phyloP scores from a whole-genome alignment of 2,888 invertebrate species.

The Lasiommata megera region DNA sequence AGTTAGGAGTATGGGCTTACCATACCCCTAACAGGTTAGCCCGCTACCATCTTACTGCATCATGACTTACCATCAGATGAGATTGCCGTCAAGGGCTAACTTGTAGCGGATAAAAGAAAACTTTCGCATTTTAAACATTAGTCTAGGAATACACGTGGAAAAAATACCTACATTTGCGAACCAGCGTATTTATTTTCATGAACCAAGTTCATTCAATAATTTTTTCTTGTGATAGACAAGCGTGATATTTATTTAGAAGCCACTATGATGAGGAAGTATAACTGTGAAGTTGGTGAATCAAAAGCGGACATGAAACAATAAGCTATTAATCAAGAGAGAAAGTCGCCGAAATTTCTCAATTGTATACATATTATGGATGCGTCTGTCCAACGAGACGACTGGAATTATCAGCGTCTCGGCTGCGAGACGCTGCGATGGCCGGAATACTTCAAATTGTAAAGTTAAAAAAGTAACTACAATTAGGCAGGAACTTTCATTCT shows the following conservation, averaged over 20 bases:
- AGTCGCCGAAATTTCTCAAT: conserved; percentile 27
- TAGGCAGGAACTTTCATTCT: not conserved
- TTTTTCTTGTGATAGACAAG: no score
- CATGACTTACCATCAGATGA: no score
- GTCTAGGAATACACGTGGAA: no score
- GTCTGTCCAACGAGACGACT: not conserved
- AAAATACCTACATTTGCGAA: no score
- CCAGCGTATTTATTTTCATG: no score
- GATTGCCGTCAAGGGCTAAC: no score
- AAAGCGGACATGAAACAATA: conserved; percentile 22
- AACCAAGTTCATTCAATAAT: no score
- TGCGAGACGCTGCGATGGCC: not conserved
- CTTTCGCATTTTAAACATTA: no score
- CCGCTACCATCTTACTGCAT: no score
- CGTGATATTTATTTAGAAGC: not conserved
- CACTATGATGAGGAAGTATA: not conserved
- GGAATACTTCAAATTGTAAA: not conserved
- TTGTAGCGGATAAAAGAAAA: no score
- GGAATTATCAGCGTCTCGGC: not conserved
- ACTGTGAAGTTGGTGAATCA: conserved; percentile 13
- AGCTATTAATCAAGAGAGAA: conserved; percentile 29
- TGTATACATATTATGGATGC: conserved; percentile 21
- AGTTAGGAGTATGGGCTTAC: no score
- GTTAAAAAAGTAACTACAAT: not conserved
- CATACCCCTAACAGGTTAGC: no score